Evolutionary conservation across 2,113 vertebrate species (phyloP), one percentile per base, ranked within the genome.

Genomic region (Rhineura floridana): DNA sequence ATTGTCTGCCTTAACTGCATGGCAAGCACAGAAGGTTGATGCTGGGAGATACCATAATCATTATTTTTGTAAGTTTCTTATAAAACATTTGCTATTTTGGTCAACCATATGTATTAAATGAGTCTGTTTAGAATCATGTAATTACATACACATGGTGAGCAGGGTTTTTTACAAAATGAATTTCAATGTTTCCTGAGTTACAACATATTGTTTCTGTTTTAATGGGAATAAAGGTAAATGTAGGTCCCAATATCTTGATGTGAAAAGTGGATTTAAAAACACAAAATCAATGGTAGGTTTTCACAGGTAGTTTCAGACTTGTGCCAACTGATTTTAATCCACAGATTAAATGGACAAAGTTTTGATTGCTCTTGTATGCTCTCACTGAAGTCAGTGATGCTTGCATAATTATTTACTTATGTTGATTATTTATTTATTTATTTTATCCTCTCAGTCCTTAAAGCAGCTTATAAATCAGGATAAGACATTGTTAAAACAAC

Each of bases 1-100:
- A 90, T 63, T 70, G 85, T 81, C 76, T 89, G 77, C 82, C 39
- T 13, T n/a, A 77, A 78, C 86, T 79, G 0, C 2, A 89, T 87
- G 30, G 85, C 55, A 55, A 83, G 82, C 88, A 81, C 70, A 3
- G 15, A 72, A 83, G 21, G 78, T 4, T n/a, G 8, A 50, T 0
- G 19, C 42, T 0, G 25, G 23, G 46, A 25, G 19, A 33, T 23
- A 67, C 36, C 55, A 39, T 42, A 39, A 30, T 62, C 39, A 77
- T 85, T 3, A 80, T 65, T 63, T 78, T 39, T 39, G 0, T 0
- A 39, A n/a, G 33, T 67, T 67, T 10, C 36, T 67, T 50, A 4
- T 78, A 81, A 81, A 86, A 33, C 28, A 48, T 50, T 55, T 1
- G 3, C 17, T 33, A 1, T 4, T 79, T 81, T 69, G 76, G 48